Conservation (phyloP, 23 tunicate species). For the Phallusia fumigata region DNA sequence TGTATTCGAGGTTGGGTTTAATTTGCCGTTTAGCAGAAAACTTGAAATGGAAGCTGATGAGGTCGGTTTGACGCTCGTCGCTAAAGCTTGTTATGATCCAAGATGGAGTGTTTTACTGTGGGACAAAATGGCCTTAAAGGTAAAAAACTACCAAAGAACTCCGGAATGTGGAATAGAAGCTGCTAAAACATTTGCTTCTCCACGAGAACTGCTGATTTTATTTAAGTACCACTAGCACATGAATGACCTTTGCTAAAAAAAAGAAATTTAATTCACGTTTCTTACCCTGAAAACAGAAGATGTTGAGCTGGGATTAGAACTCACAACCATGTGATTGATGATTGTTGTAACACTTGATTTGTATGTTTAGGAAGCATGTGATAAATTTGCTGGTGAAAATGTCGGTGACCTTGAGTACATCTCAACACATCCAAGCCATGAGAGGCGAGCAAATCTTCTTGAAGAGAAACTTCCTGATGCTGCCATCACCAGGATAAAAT, state of each 20-base stretch:
- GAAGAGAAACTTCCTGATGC: conserved; percentile 61
- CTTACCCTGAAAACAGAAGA: no score
- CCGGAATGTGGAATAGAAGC: no score
- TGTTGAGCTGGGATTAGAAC: no score
- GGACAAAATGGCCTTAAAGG: conserved; percentile 82
- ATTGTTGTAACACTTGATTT: no score
- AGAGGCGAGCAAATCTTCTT: conserved; percentile 47
- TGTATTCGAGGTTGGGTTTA: conserved; percentile 75
- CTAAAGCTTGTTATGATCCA: conserved; percentile 92
- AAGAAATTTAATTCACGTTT: no score
- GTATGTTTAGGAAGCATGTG: conserved; percentile 3
- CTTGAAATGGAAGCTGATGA: conserved; percentile 88
- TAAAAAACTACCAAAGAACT: not conserved
- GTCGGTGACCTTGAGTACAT: conserved; percentile 44
- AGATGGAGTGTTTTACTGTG: conserved; percentile 87
- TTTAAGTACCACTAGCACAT: no score
- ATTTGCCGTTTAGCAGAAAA: conserved; percentile 70
- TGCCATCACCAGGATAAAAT: conserved; percentile 31
- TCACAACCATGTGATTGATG: no score
- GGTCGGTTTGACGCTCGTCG: conserved; percentile 62
- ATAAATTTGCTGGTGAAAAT: not conserved
- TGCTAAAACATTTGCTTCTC: no score
- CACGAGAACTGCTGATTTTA: no score
- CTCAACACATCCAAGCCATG: conserved; percentile 83
- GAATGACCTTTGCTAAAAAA: no score